phyloP scores from a whole-genome alignment of 92 coral and sea anemone species.

The Siderastrea siderea region DNA sequence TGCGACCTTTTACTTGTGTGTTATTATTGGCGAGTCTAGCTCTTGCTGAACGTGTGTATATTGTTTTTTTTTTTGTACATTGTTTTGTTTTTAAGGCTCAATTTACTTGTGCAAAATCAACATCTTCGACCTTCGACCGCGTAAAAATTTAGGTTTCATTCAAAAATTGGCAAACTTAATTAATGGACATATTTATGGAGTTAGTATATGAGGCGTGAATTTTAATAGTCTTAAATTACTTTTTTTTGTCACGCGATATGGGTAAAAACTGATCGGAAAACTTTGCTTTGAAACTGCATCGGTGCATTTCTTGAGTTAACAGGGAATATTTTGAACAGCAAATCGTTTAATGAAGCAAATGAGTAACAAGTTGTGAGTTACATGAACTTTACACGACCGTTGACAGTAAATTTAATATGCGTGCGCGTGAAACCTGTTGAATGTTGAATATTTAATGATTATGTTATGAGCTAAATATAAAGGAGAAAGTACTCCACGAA shows the following conservation, averaged over 20 bases:
- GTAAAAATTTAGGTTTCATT: background rate
- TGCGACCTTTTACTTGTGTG: background rate
- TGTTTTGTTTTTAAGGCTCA: background rate
- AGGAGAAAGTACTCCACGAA: background rate
- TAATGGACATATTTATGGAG: too few species aligned
- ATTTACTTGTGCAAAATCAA: background rate
- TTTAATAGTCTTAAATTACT: background rate
- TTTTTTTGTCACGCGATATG: background rate
- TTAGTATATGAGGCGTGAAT: background rate
- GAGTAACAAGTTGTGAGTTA: too few species aligned
- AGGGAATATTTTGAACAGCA: too few species aligned
- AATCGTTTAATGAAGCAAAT: too few species aligned
- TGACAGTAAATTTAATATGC: background rate
- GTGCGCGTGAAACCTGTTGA: background rate
- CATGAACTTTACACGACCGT: background rate
- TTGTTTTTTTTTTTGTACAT: background rate
- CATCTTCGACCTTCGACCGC: background rate
- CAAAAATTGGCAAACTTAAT: background rate
- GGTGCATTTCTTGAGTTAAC: too few species aligned
- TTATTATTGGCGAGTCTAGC: too few species aligned
- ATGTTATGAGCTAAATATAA: background rate
- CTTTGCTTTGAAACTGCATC: too few species aligned
- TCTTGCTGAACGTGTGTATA: background rate
- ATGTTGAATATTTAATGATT: background rate
- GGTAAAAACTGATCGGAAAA: too few species aligned